Conservation (phyloP, 2,888 invertebrate species). For the Autographa pulchrina region DNA sequence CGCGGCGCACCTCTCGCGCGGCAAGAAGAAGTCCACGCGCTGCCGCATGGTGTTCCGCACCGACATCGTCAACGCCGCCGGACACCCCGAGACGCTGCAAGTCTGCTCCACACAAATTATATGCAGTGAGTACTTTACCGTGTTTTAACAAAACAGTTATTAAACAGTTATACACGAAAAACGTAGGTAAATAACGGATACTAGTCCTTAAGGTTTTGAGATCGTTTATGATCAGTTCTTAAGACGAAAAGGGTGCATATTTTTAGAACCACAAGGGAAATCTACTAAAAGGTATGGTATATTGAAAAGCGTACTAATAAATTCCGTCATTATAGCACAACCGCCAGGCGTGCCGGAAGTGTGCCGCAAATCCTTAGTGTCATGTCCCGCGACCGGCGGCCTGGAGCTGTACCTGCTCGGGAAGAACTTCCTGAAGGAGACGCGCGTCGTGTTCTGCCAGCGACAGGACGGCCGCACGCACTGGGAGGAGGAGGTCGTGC, state of each 20-base stretch:
- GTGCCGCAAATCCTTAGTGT: slow-evolving; percentile 95
- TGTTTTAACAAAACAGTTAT: background rate
- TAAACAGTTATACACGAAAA: too few relatives aligned
- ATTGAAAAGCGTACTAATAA: background rate
- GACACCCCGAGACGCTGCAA: slow-evolving; percentile 95
- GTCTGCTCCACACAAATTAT: slow-evolving; percentile 97
- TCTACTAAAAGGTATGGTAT: background rate
- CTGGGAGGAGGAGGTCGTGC: slow-evolving; percentile 95
- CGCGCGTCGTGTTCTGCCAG: slow-evolving; percentile 94
- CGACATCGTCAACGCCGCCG: slow-evolving; percentile 93
- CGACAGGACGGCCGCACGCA: slow-evolving; percentile 88
- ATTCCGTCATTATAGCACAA: slow-evolving; percentile 91
- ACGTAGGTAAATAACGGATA: too few relatives aligned
- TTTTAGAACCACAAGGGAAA: background rate
- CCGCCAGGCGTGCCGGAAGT: slow-evolving; percentile 98
- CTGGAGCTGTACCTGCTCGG: slow-evolving; percentile 96
- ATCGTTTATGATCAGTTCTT: background rate
- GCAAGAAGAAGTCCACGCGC: slow-evolving; percentile 98
- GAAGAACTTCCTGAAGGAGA: slow-evolving; percentile 97
- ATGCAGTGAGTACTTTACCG: slow-evolving; percentile 93
- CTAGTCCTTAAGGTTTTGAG: too few relatives aligned
- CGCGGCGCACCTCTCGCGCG: slow-evolving; percentile 88
- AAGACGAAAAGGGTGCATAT: background rate
- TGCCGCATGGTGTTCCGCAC: slow-evolving; percentile 98
- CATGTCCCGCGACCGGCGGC: slow-evolving; percentile 94